A percentile compares a stretch with the other conserved stretches of the same genome.
Evolutionary conservation across 1,140 invertebrate species (phyloP).

Genomic region (Temnothorax curvispinosus): DNA sequence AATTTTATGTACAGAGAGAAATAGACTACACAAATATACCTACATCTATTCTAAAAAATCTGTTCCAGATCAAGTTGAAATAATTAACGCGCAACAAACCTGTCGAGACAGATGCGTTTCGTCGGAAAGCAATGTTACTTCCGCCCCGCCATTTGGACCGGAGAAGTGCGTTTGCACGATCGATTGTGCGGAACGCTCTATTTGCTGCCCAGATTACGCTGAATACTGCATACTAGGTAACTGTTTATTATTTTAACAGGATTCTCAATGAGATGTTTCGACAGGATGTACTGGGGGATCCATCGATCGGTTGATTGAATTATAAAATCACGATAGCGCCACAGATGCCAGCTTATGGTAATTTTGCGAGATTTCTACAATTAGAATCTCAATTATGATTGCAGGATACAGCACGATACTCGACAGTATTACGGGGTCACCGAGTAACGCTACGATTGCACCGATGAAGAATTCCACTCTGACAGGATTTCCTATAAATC

Average conservation of each 20-base stretch:
- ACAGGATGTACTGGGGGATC: background rate
- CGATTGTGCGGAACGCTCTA: slow-evolving; percentile 82
- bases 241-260: background rate
- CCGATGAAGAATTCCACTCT: slow-evolving; percentile 12
- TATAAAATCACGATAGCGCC: background rate
- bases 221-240: slow-evolving; percentile 83
- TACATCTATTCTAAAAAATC: background rate
- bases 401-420: background rate
- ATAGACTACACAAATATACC: background rate
- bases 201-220: slow-evolving; percentile 85
- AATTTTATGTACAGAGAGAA: background rate
- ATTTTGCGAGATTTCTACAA: background rate
- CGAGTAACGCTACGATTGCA: slow-evolving; percentile 19
- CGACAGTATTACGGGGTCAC: background rate
- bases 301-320: background rate
- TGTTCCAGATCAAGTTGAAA: slow-evolving; percentile 82
- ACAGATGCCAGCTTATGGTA: background rate
- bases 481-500: slow-evolving; percentile 74
- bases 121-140: slow-evolving; percentile 18
- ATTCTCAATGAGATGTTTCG: background rate
- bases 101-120: slow-evolving; percentile 81
- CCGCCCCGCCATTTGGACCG: slow-evolving; percentile 53
- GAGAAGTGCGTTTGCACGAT: slow-evolving; percentile 83
- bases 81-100: slow-evolving; percentile 79
- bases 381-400: slow-evolving; percentile 6